Conservation (phyloP, 2,888 invertebrate species). For the Tillus elongatus region DNA sequence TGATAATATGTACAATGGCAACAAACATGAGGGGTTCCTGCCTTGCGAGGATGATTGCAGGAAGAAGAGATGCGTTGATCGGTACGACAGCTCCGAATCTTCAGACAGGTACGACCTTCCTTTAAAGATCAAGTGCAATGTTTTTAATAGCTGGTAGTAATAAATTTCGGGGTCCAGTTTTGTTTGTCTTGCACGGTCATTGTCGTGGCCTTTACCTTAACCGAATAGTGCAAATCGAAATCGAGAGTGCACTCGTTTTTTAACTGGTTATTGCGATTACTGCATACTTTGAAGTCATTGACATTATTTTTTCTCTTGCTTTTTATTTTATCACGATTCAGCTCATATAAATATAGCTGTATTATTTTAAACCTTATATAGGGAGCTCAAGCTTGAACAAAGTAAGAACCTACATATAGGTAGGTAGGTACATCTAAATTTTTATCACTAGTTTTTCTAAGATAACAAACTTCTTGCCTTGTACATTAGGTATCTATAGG, state of each 20-base stretch:
- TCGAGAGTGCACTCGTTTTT: conserved; percentile 38
- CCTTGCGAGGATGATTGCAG: conserved; percentile 49
- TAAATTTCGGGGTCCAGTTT: conserved; percentile 5
- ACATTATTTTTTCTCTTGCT: conserved; percentile 22
- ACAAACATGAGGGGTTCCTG: conserved; percentile 33
- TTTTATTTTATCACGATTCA: too few relatives aligned
- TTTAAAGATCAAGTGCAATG: conserved; percentile 51
- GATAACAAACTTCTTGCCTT: too few relatives aligned
- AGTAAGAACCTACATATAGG: too few relatives aligned
- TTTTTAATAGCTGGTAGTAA: too few relatives aligned
- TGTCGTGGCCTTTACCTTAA: conserved; percentile 41
- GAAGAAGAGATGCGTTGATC: conserved; percentile 80
- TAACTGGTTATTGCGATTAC: conserved; percentile 34
- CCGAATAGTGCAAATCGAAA: conserved; percentile 37
- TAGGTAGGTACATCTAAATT: too few relatives aligned
- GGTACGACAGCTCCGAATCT: conserved; percentile 89
- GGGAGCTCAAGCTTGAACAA: too few relatives aligned
- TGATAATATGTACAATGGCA: conserved; percentile 14
- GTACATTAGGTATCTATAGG: too few relatives aligned
- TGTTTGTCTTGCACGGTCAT: conserved; percentile 33
- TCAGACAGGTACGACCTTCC: conserved; percentile 68
- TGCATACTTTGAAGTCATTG: conserved; percentile 31
- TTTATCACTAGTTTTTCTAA: too few relatives aligned
- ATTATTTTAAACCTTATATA: too few relatives aligned
- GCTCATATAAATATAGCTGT: too few relatives aligned